Conservation (phyloP, 2,113 vertebrate species). For the Platichthys stellatus region DNA sequence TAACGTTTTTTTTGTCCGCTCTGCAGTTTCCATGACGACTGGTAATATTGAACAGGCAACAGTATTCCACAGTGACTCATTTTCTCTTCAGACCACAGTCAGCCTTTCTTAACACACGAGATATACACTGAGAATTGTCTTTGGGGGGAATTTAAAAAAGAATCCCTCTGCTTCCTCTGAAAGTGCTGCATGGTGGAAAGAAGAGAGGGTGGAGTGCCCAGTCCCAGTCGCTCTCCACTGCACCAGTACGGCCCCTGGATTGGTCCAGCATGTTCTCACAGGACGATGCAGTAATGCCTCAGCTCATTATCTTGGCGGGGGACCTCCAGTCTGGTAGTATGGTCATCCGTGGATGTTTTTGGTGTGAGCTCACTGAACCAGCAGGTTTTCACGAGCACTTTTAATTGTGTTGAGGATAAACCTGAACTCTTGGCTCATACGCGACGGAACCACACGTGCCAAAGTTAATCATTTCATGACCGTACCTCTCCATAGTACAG, state of each 20-base stretch:
- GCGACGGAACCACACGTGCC: constrained; percentile 12
- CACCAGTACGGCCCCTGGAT: constrained; percentile 13
- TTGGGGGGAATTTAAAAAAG: constrained; percentile 35
- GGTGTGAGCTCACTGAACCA: constrained; percentile 29
- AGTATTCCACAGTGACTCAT: constrained; percentile 59
- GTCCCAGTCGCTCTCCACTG: constrained; percentile 25
- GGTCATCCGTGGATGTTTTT: constrained; percentile 25
- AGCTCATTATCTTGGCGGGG: constrained; percentile 51
- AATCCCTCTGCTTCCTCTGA: constrained; percentile 35
- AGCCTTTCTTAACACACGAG: constrained; percentile 29
- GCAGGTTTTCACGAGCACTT: constrained; percentile 26
- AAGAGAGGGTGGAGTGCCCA: constrained; percentile 26
- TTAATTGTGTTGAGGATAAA: constrained; percentile 32
- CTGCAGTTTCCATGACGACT: constrained; percentile 78
- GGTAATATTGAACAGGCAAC: constrained; percentile 53
- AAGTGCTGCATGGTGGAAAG: constrained; percentile 29
- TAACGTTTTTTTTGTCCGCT: constrained; percentile 57
- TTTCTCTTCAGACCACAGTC: constrained; percentile 41
- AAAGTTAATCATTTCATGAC: constrained; percentile 34
- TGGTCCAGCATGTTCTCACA: constrained; percentile 27
- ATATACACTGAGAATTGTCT: constrained; percentile 37
- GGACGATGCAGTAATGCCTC: constrained; percentile 28
- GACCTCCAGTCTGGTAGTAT: constrained; percentile 45
- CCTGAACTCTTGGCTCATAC: constrained; percentile 1
- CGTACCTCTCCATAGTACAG: constrained; percentile 20